Base-by-base conservation (phyloP, 1,140 invertebrate genomes). In the Zaprionus inermis region DNA sequence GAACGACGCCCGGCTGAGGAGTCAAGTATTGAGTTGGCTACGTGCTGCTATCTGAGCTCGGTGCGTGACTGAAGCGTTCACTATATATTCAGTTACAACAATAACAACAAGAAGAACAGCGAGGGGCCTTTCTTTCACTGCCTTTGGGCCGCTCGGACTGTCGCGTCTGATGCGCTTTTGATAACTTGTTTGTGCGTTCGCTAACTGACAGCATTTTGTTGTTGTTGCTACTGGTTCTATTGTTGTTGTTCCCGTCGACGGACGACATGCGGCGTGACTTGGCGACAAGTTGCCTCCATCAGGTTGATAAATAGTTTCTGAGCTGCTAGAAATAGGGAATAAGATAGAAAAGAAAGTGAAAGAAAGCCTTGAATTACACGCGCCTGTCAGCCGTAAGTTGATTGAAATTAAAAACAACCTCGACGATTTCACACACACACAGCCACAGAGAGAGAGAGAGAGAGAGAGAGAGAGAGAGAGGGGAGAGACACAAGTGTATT, bases 141-240 rank as follows among this genome's bases (percentile, higher is more conserved):
- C 36, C 55, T 69, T 58, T 65, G 28, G 52, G 52, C 55, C 54
- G 41, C 52, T 75, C 55, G 65, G 75, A 80, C 78, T 67, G 79
- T 65, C 58, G 65, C 67, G 60, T 36, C 67, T 83, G 79, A 89
- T 88, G 79, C 84, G 79, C 79, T 89, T 83, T 89, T 88, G 84
- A 88, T 83, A 88, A 83, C 79, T 80, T 86, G 83, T 82, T 86
- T 82, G 79, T 77, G 67, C 74, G 64, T 41, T 54, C 22, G 1
- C 54, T 51, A 61, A 46, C 60, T 46, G 34, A 72, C 57, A 71
- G 46, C 56, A 51, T 36, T 72, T 32, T 72, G 64, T 74, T 66
- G 58, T 76, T 73, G 46, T 52, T 67, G 61, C 70, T 60, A 36
- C 34, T 57, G 46, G 52, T 72, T 61, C 70, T 59, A 44, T 51